Percentiles rank a stretch among this genome's conserved stretches.
Evolutionary conservation across 1,140 invertebrate species (phyloP).

Genomic region (Rhagoletis pomonella): DNA sequence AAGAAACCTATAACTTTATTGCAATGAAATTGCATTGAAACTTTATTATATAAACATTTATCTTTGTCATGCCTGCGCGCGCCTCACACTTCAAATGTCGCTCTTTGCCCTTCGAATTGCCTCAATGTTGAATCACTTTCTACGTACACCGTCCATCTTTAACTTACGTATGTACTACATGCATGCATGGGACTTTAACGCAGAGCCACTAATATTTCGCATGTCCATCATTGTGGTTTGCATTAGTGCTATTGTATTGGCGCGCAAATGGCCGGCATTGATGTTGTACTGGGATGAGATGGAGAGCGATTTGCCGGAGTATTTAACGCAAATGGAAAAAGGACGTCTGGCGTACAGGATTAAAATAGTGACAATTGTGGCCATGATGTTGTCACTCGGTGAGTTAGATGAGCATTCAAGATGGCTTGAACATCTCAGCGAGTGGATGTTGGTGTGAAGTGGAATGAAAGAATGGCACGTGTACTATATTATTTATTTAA

Average conservation of each 20-base stretch:
- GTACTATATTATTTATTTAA: too few species aligned
- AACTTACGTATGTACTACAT: background rate
- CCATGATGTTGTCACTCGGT: slow-evolving; percentile 70
- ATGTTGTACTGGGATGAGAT: slow-evolving; percentile 68
- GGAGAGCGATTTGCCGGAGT: slow-evolving; percentile 66
- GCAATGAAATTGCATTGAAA: background rate
- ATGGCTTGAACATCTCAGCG: background rate
- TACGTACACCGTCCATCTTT: too few species aligned
- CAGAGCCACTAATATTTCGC: slow-evolving; percentile 69
- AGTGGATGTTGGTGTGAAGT: too few species aligned
- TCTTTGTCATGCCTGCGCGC: slow-evolving; percentile 17
- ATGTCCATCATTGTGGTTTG: slow-evolving; percentile 62
- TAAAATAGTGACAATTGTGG: slow-evolving; percentile 67
- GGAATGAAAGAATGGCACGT: too few species aligned
- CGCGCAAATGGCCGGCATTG: slow-evolving; percentile 68
- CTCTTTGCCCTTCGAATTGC: background rate
- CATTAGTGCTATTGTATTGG: slow-evolving; percentile 62
- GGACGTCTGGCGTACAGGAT: slow-evolving; percentile 65
- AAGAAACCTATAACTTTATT: background rate
- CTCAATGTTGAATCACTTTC: background rate
- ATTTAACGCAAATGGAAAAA: slow-evolving; percentile 64
- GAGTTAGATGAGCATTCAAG: slow-evolving; percentile 29
- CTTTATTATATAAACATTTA: slow-evolving; percentile 49
- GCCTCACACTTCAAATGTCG: background rate
- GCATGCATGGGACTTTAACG: background rate